Evolutionary conservation across 2,888 invertebrate genomes (phyloP).

Genomic region (Drosophila parthenogenetica): DNA sequence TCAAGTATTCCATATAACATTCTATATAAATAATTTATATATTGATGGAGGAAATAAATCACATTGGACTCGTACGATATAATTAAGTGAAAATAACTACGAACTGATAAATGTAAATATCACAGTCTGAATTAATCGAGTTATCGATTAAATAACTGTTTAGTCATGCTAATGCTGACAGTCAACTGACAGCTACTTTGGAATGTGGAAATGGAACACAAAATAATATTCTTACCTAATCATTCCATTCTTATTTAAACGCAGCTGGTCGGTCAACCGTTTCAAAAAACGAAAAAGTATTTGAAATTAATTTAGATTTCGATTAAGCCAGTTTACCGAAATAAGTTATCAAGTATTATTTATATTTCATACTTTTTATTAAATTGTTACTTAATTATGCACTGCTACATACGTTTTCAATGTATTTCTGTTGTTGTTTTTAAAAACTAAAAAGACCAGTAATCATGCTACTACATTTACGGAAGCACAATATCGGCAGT

Average conservation of each 20-base stretch:
- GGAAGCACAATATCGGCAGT: slow-evolving; percentile 52
- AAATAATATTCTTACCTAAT: background rate
- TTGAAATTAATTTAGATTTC: no score
- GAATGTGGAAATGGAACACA: slow-evolving; percentile 13
- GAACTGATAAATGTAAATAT: slow-evolving; percentile 24
- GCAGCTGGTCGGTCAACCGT: no score
- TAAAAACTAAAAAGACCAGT: slow-evolving; percentile 31
- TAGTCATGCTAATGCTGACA: background rate
- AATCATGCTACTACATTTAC: slow-evolving; percentile 24
- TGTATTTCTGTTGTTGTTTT: slow-evolving; percentile 17
- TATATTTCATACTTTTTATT: slow-evolving; percentile 19
- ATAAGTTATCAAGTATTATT: slow-evolving; percentile 13
- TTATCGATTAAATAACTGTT: slow-evolving; percentile 9
- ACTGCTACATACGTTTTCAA: slow-evolving; percentile 32
- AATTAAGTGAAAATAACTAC: slow-evolving; percentile 29
- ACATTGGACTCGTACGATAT: slow-evolving; percentile 24
- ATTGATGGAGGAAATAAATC: slow-evolving; percentile 9
- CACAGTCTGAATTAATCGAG: slow-evolving; percentile 11
- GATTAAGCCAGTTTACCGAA: slow-evolving; percentile 8
- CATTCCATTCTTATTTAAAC: no score
- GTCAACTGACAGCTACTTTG: background rate
- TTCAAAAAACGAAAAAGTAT: no score
- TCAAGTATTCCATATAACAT: slow-evolving; percentile 59
- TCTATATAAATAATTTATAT: slow-evolving; percentile 39
- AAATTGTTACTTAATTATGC: slow-evolving; percentile 22